Base-by-base conservation (phyloP, 1,140 invertebrate species). In the Euschistus heros region DNA sequence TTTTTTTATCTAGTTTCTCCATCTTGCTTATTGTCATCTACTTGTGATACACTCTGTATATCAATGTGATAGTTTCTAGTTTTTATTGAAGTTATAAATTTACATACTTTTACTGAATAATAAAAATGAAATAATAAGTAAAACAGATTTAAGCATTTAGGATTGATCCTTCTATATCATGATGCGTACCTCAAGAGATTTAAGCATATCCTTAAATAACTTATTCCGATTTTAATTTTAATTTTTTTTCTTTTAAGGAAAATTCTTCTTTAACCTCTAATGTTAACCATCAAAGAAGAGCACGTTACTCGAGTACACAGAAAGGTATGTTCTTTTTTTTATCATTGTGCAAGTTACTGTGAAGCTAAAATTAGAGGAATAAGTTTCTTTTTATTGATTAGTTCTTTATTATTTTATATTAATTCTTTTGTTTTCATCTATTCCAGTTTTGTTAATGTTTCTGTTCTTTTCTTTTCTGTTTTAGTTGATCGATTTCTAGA, bases 401-500 rank as follows among this genome's bases (percentile, higher is more conserved):
- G 18, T 30, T 14, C 20, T 24, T 22, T 14, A 20, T 54, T 17
- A 2, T 54, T 26, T 54, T 5, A 22, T 54, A 20, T 54, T 26
- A 5, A 22, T 26, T 54, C 50, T 54, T 54, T 26, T 54, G 18
- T 7, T 54, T 26, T 26, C 4, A 22, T 54, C 17, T 54, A 20
- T 7, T 62, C 59, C 18, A 24, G 60, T 42, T 17, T 42, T n/a
- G 27, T 62, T 62, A 30, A 18, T 37, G 13, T 44, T 30, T 62
- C 33, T 62, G 17, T 62, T 18, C 8, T 60, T 60, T 60, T 47
- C 15, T 26, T 54, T 62, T 66, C 52, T 66, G 47, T 66, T 66
- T 66, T 62, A 66, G 65, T 66, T 27, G 65, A 66, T 66, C 65
- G 65, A 24, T 66, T 66, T 55, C 59, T 66, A 52, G 65, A 66